These are phyloP conservation scores for Scaptomyza montana DNA, from an alignment of 1,140 invertebrate genomes.

Conservation along the genomic window DNA sequence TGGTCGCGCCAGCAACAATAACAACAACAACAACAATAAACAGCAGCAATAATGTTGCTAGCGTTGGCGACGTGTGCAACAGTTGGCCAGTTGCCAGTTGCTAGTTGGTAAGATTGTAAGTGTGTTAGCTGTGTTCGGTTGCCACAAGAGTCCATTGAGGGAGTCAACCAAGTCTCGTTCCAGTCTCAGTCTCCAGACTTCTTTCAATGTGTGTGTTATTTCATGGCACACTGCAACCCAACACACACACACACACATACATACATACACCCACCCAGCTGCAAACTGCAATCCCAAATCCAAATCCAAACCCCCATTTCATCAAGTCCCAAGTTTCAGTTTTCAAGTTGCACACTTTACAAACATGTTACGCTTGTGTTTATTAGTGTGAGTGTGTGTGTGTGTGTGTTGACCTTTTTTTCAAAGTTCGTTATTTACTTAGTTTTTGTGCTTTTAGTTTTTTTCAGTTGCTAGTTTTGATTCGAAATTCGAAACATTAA, in stretches of 20 bases:
- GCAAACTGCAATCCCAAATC: conserved; percentile 34
- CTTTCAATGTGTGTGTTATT: conserved; percentile 27
- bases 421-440: conserved; percentile 36
- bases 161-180: conserved; percentile 44
- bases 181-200: conserved; percentile 24
- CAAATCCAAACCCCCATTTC: conserved; percentile 22
- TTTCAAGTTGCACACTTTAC: conserved; percentile 5
- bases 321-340: conserved; percentile 1
- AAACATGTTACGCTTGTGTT: conserved; percentile 16
- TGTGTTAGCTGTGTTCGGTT: background rate
- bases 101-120: conserved; percentile 25
- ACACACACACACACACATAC: conserved; percentile 30
- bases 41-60: conserved; percentile 49
- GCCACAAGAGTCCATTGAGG: conserved; percentile 33
- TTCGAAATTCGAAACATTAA: conserved; percentile 76
- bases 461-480: conserved; percentile 67
- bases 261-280: conserved; percentile 30
- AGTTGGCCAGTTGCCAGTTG: conserved; percentile 39
- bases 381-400: conserved; percentile 8
- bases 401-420: conserved; percentile 12
- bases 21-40: conserved; percentile 62
- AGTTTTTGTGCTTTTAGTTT: conserved; percentile 55
- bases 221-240: conserved; percentile 46
- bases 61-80: conserved; percentile 44
- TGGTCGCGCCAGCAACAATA: conserved; percentile 68